A percentile compares a stretch with the other conserved stretches of the same genome.
Evolutionary conservation across 2,888 invertebrate genomes (phyloP).

Genomic region (Phania funesta): DNA sequence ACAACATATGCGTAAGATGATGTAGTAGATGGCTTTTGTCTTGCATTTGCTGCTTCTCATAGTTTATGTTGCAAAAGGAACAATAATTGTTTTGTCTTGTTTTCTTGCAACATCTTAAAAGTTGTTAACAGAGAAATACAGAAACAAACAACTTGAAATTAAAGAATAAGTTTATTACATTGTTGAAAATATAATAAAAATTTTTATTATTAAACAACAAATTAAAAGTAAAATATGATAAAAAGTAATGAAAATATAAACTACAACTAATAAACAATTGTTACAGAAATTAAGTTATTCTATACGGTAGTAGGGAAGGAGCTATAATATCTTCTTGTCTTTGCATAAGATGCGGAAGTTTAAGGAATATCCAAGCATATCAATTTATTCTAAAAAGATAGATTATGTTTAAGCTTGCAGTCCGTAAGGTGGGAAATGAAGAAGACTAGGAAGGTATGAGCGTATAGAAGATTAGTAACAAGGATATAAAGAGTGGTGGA

Average conservation of each 20-base stretch:
- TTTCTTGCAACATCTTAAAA: conserved; percentile 41
- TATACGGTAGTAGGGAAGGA: too few species aligned
- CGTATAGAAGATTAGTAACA: too few species aligned
- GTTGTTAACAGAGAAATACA: conserved; percentile 30
- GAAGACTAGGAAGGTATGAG: too few species aligned
- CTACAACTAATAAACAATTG: neutral
- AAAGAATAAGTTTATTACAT: conserved; percentile 40
- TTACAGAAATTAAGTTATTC: too few species aligned
- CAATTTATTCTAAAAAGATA: too few species aligned
- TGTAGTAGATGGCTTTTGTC: conserved; percentile 20
- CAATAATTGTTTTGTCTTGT: conserved; percentile 15
- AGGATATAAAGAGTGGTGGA: too few species aligned
- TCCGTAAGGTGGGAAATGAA: too few species aligned
- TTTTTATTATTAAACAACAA: conserved; percentile 13
- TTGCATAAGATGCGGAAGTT: too few species aligned
- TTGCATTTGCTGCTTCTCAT: conserved; percentile 29
- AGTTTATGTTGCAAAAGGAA: conserved; percentile 27
- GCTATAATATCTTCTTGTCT: too few species aligned
- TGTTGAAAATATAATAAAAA: conserved; percentile 50
- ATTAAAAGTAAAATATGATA: conserved; percentile 21
- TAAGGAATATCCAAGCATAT: too few species aligned
- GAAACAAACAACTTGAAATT: conserved; percentile 33
- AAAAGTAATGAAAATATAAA: neutral
- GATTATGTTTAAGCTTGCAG: too few species aligned
- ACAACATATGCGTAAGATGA: conserved; percentile 18